Percentiles rank a stretch among this genome's conserved stretches.
phyloP scores from a whole-genome alignment of 2,113 vertebrate species.

The Propithecus coquereli region DNA sequence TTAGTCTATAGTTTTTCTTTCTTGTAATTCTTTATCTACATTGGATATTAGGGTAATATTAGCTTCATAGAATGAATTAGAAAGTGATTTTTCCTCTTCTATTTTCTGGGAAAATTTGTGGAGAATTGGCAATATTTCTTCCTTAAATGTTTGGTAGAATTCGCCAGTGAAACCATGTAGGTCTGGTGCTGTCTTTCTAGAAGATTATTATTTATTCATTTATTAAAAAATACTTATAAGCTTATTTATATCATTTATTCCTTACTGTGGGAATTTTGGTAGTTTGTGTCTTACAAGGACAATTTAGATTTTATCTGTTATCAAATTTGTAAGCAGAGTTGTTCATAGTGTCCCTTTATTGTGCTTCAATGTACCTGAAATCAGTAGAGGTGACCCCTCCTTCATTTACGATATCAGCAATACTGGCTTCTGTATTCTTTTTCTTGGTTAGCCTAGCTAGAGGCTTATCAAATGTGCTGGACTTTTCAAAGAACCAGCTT shows the following conservation, averaged over 20 bases:
- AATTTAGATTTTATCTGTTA: background rate
- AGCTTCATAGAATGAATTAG: background rate
- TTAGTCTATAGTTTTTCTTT: background rate
- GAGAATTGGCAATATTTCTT: background rate
- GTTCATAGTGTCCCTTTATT: background rate
- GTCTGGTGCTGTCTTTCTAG: background rate
- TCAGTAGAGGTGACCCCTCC: no score
- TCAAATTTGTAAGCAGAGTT: background rate
- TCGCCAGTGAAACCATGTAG: background rate
- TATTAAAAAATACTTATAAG: background rate
- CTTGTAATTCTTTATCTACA: background rate
- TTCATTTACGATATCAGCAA: no score
- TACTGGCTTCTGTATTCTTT: background rate
- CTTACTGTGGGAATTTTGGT: background rate
- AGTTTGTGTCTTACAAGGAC: background rate
- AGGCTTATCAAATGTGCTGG: background rate
- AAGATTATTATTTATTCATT: background rate
- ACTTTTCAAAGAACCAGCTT: background rate
- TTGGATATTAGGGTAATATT: background rate
- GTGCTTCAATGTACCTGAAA: no score
- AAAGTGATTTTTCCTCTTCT: background rate
- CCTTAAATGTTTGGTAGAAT: background rate
- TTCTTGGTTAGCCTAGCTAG: background rate
- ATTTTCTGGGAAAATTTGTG: background rate
- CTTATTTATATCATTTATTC: background rate